Base-by-base conservation (phyloP, 1,140 invertebrate species). In the Stratiolaelaps scimitus region DNA sequence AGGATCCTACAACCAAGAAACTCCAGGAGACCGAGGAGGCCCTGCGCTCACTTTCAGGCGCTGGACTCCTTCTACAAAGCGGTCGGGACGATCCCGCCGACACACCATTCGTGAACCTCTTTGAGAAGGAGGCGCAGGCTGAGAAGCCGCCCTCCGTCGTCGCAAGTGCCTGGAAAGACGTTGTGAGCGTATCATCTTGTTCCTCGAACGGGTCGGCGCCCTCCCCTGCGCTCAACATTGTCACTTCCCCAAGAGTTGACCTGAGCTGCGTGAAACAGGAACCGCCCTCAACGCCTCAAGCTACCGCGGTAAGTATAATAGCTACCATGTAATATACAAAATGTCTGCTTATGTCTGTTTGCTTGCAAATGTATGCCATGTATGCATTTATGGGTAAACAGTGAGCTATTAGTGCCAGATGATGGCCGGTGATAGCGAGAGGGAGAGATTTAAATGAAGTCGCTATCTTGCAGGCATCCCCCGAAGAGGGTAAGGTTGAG, bases 21-120 rank as follows among this genome's bases (percentile, higher is more conserved):
- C 53, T 92, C 66, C 78, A 85, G 48, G 88, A 91, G 75, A 89
- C 88, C 0, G 87, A 91, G 73, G 86, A 85, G 2, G 86, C 87
- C 0, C 74, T 91, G 43, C 86, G 87, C 72, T 87, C 84, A 71
- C 75, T 91, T 0, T 88, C 87, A 0, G 87, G 86, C 2, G 70
- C 70, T 64, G 60, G 23, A 65, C 34, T 48, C 34, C 68, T 65
- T 64, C 20, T 69, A 19, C 15, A 86, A 82, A 72, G 20, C 53
- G 34, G 34, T 34, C 26, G 53, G 10, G 53, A 60, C 53, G 53
- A 60, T 26, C 53, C 53, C 15, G 60, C 19, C 1, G 53, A 66
- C 20, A 60, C 28, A 13, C 81, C 82, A 43, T 89, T 89, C 70
- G 87, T 89, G 71, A 89, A 88, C 74, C 76, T 89, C 0, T 89